Percentiles rank a stretch among this genome's conserved stretches.
Conservation (phyloP, 2,797 vertebrate genomes). For the Synanceia verrucosa region DNA sequence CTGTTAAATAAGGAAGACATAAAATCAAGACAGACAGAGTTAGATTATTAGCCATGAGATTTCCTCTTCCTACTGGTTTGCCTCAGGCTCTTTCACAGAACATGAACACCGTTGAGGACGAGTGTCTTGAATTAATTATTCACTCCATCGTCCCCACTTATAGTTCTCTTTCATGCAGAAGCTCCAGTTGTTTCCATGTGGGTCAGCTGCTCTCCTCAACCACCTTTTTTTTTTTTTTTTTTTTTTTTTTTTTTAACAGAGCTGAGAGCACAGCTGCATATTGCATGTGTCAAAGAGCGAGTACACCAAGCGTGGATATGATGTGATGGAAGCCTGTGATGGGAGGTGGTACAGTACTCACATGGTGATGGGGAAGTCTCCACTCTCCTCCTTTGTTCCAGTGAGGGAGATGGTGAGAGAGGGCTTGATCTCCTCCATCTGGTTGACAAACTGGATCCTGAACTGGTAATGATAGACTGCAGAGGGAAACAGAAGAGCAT, state of each 20-base stretch:
- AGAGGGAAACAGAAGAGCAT: background rate
- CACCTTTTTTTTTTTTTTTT: constrained; percentile 26
- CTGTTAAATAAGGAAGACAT: constrained; percentile 67
- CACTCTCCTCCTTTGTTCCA: constrained; percentile 86
- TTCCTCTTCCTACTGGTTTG: constrained; percentile 16
- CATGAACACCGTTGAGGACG: constrained; percentile 28
- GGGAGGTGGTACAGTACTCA: constrained; percentile 78
- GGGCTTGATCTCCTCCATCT: constrained; percentile 79
- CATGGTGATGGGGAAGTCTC: constrained; percentile 84
- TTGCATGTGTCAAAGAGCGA: constrained; percentile 39
- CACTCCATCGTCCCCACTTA: constrained; percentile 58
- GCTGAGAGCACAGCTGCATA: constrained; percentile 50
- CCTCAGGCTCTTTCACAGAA: constrained; percentile 30
- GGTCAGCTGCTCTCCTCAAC: constrained; percentile 48
- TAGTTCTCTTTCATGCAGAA: constrained; percentile 63
- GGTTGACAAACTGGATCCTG: constrained; percentile 89
- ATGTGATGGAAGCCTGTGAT: constrained; percentile 24
- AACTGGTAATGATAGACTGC: constrained; percentile 95
- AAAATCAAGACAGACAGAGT: background rate
- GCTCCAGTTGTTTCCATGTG: constrained; percentile 56
- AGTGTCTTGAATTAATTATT: constrained; percentile 64
- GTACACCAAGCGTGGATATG: constrained; percentile 9
- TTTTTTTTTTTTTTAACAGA: constrained; percentile 20
- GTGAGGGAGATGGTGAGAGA: constrained; percentile 85
- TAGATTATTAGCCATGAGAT: constrained; percentile 1